Evolutionary conservation across 2,888 invertebrate species (phyloP), one percentile per base, ranked within the genome.

Genomic region (Aleiodes alternator): DNA sequence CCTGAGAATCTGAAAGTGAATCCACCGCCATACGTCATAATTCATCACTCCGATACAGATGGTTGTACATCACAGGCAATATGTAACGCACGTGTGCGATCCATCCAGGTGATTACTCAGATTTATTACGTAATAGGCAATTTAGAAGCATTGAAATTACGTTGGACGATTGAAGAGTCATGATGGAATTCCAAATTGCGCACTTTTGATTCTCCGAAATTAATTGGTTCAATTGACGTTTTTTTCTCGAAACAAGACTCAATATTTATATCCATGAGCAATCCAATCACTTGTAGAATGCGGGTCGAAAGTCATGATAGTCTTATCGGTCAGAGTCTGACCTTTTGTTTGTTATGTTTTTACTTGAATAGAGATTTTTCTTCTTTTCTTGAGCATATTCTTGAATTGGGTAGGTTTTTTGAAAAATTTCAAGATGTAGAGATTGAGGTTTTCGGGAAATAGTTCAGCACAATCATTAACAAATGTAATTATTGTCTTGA

Each of bases 41-140:
- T 91, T 74, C 91, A 91, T 83, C 91, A 91, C 79, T 88, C 91
- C 3, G 88, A 84, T 5, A 83, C 86, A 1, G 80, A 85, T 6
- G 57, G 80, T 14, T 91, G 91, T 75, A 84, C 82, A 0, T 87
- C 83, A 3, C 83, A 82, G 73, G 84, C 84, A 6, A 79, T 84
- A 14, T 91, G 91, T 78, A 87, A 87, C 76, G 80, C 84, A 3
- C 82, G 84, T 80, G 84, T 91, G 11, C 86, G 88, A 84, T 79
- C 80, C 48, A 87, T 91, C 57, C 91, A 91, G 86, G 85, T 85
- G 78, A 80, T 34, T 72, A 75, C 12, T 50, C 50, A 9, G 12
- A 34, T 34, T 59, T 12, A n/a, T 3, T 59, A n/a, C 23, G 23
- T 23, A 7, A 9, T 9, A 5, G 7, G 4, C 3, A 29, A 29